A percentile compares a stretch with the other conserved stretches of the same genome.
phyloP scores from a whole-genome alignment of 1,140 invertebrate species.

The Drosophila suzukii region DNA sequence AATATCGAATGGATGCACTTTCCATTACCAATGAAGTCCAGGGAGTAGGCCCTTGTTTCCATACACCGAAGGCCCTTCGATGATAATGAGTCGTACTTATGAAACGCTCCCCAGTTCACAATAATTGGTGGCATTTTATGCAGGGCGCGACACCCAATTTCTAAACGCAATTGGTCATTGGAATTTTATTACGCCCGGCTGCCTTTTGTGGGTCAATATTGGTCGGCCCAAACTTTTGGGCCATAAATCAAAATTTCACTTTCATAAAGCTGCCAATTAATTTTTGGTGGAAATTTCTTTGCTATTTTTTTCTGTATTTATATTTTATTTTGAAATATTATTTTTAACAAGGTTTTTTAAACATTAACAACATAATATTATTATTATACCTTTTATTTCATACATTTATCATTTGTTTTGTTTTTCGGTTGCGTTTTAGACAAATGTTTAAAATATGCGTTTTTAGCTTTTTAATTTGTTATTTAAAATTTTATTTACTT shows the following conservation, averaged over 20 bases:
- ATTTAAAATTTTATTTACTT: conserved; percentile 64
- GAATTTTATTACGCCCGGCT: conserved; percentile 56
- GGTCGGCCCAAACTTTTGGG: conserved; percentile 29
- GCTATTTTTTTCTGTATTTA: conserved; percentile 55
- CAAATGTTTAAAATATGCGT: conserved; percentile 77
- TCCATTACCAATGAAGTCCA: conserved; percentile 2
- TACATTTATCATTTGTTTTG: conserved; percentile 69
- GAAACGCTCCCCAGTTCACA: conserved; percentile 45
- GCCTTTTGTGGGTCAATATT: conserved; percentile 52
- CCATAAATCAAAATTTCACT: conserved; percentile 76
- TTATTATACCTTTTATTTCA: conserved; percentile 77
- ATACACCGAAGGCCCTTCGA: conserved; percentile 29
- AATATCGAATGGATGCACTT: conserved; percentile 15
- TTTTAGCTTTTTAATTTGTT: conserved; percentile 60
- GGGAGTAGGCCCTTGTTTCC: conserved; percentile 2
- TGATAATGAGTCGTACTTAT: conserved; percentile 60
- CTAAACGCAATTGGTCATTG: conserved; percentile 76
- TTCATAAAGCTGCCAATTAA: conserved; percentile 43
- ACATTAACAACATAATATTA: conserved; percentile 83
- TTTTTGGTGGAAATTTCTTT: conserved; percentile 23
- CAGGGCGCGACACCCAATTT: conserved; percentile 64
- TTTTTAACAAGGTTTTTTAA: conserved; percentile 82
- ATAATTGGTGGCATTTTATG: conserved; percentile 67
- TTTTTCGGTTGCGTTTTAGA: conserved; percentile 53
- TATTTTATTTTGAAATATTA: conserved; percentile 81